Base-by-base conservation (phyloP, 2,888 invertebrate genomes). In the Lithophane ornitopus region DNA sequence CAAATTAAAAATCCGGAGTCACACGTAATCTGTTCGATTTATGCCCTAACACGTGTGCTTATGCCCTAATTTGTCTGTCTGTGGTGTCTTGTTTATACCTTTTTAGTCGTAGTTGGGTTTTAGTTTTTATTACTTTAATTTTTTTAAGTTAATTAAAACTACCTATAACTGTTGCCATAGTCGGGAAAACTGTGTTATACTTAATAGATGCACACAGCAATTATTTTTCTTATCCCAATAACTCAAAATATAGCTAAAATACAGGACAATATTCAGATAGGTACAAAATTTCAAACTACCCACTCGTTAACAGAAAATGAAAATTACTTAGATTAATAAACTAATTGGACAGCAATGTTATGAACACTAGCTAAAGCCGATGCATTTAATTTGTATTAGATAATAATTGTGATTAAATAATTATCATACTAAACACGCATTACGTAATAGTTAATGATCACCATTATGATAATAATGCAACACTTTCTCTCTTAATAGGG, bases 301-400 rank as follows among this genome's bases (percentile, higher is more conserved):
- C 2, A 56, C 44, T 75, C 44, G 16, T 79, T 81, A 79, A 52
- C 76, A n/a, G 49, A 69, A 74, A 56, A 78, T 74, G 14, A 62
- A 56, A 59, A 74, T 59, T 44, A 67, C 79, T 83, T 28, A 22
- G 3, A 59, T 34, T 44, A 68, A 39, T 74, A 26, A 49, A 68
- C 44, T 61, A 80, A 76, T 75, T 74, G 22, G 46, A 61, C 44
- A 65, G 61, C 61, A 66, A 62, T 75, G 34, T 78, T 70, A 63
- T 67, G 44, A 41, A 70, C 41, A 72, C 61, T 34, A 58, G 68
- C 49, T 39, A 61, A 67, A 65, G 16, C 70, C 63, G 26, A 78
- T 74, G 63, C 49, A 28, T 82, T 69, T 39, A 44, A 54, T 78
- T 59, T 26, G 49, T 52, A 58, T 83, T 84, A 84, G 49, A 80